These are phyloP conservation scores for Symphodus melops DNA, from an alignment of 2,113 vertebrate species.

Conservation along the genomic window DNA sequence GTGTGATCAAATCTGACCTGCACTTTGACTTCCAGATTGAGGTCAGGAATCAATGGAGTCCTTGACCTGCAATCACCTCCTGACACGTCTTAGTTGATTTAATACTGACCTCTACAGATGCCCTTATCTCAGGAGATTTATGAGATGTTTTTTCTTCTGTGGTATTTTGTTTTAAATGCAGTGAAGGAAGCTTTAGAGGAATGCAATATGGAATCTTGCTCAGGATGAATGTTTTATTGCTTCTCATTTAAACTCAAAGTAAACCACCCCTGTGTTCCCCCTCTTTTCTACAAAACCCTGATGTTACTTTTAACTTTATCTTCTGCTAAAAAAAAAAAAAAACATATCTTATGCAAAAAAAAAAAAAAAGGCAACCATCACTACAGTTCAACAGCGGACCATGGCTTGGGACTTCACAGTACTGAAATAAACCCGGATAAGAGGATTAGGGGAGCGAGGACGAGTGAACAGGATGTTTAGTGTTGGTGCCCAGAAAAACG, in stretches of 20 bases:
- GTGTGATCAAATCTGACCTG: constrained; percentile 34
- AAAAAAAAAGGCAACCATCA: constrained; percentile 28
- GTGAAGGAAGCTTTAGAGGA: neutral
- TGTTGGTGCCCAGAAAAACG: constrained; percentile 53
- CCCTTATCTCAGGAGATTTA: constrained; percentile 33
- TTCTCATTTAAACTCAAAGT: constrained; percentile 11
- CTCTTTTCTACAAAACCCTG: neutral
- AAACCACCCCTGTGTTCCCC: neutral
- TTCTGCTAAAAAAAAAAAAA: constrained; percentile 29
- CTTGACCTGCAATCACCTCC: constrained; percentile 40
- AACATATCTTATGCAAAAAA: too few species aligned
- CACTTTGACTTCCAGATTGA: constrained; percentile 2
- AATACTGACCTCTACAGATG: constrained; percentile 13
- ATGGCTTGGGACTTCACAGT: constrained; percentile 39
- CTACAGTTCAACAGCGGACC: constrained; percentile 43
- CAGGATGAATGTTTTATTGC: neutral
- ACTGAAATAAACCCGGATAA: constrained; percentile 68
- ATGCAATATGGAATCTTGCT: neutral
- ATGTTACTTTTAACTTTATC: constrained; percentile 14
- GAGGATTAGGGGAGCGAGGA: constrained; percentile 68
- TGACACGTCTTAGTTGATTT: constrained; percentile 45
- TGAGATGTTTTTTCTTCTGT: constrained; percentile 21
- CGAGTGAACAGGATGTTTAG: constrained; percentile 69
- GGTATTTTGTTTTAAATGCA: constrained; percentile 29
- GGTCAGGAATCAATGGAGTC: constrained; percentile 44